phyloP scores from a whole-genome alignment of 2,888 invertebrate species.

The Drosophila monieri region DNA sequence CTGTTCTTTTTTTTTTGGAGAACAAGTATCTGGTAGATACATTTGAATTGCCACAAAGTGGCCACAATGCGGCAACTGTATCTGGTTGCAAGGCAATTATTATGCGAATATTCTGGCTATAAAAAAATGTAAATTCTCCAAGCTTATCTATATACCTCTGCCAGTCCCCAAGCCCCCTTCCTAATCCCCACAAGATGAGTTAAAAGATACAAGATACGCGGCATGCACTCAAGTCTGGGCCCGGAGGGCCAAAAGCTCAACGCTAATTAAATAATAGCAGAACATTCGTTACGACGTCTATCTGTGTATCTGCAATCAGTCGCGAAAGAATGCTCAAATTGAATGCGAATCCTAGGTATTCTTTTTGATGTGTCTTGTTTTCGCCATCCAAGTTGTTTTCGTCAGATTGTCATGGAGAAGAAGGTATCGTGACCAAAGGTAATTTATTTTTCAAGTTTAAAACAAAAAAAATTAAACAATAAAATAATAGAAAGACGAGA shows the following conservation, averaged over 20 bases:
- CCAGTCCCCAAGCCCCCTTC: background rate
- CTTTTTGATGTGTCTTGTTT: slow-evolving; percentile 3
- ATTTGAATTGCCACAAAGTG: slow-evolving; percentile 45
- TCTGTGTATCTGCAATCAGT: slow-evolving; percentile 24
- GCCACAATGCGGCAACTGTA: slow-evolving; percentile 29
- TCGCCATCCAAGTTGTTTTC: slow-evolving; percentile 1
- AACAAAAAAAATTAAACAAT: background rate
- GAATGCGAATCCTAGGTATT: slow-evolving; percentile 36
- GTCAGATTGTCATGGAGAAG: slow-evolving; percentile 5
- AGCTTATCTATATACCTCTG: slow-evolving; percentile 22
- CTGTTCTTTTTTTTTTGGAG: background rate
- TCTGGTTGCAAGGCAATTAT: slow-evolving; percentile 58
- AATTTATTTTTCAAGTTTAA: slow-evolving; percentile 25
- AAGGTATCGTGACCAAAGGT: slow-evolving; percentile 26
- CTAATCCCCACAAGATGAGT: slow-evolving; percentile 29
- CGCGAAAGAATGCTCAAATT: slow-evolving; percentile 30
- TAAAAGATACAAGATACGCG: slow-evolving; percentile 36
- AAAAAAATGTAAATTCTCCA: slow-evolving; percentile 70
- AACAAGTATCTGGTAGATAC: slow-evolving; percentile 61
- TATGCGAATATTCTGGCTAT: slow-evolving; percentile 70
- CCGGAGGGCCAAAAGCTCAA: slow-evolving; percentile 44
- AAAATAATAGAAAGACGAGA: slow-evolving; percentile 12
- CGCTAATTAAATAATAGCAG: slow-evolving; percentile 46
- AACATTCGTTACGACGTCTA: slow-evolving; percentile 53
- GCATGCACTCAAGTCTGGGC: slow-evolving; percentile 33